Base-by-base conservation (phyloP, 2,797 vertebrate genomes). In the Lagodon rhomboides region DNA sequence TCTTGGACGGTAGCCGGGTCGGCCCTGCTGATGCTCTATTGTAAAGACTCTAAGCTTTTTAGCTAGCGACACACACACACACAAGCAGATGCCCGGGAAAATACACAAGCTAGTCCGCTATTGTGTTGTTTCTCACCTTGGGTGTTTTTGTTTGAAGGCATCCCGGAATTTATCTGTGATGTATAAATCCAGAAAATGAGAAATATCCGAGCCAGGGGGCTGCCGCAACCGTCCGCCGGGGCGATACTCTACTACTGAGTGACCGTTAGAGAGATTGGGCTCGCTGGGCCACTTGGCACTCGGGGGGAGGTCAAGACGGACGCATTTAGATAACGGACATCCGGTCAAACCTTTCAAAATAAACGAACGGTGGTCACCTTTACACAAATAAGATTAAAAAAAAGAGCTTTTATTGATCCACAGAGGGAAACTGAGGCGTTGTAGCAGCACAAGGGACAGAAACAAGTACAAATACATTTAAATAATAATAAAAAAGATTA, bases 121-220 rank as follows among this genome's bases (percentile, higher is more conserved):
- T 15, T 11, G 0, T 23, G 0, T 63, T 12, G 8, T 74, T 69
- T 61, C 1, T 85, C 91, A 96, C 95, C 95, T 94, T 96, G 95
- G 27, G 74, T 20, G 17, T 94, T 93, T 83, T 88, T 74, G 73
- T 90, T 92, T 15, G 95, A 94, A 87, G 95, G 95, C 95, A 96
- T 96, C 75, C 81, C 81, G 83, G 66, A 22, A 54, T 77, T 50
- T 89, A 46, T 82, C n/a, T 73, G 77, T 41, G 49, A 10, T 5
- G 55, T 65, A 3, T 53, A 38, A 71, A 71, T 77, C 64, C 62
- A 77, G 62, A 62, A 85, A 34, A 77, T 41, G n/a, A 43, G 44
- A 65, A 50, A 78, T 68, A 69, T 84, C 81, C 79, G 38, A 72
- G 84, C 54, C 84, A 64, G 56, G 47, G 60, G 75, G 73, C 68